phyloP scores from a whole-genome alignment of 2,888 invertebrate species.

The Pseudococcus longispinus region DNA sequence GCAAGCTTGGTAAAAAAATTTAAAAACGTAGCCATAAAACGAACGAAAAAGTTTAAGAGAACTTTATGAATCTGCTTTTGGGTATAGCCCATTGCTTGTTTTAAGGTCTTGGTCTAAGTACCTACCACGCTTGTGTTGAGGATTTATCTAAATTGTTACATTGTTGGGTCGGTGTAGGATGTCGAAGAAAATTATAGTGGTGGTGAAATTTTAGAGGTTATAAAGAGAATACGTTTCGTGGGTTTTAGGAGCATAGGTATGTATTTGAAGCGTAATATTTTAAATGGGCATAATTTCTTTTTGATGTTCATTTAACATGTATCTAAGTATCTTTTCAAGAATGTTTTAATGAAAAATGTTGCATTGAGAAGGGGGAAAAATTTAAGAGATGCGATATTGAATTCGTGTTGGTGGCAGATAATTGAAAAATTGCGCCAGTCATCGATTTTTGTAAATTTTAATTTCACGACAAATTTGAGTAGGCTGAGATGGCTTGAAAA shows the following conservation, averaged over 20 bases:
- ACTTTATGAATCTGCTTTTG: conserved; percentile 24
- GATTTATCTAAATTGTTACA: neutral
- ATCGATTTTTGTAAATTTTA: neutral
- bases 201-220: neutral
- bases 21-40: neutral
- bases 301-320: neutral
- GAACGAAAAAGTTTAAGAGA: conserved; percentile 16
- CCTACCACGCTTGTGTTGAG: neutral
- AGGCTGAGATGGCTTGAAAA: neutral
- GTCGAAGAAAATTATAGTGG: neutral
- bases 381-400: neutral
- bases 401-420: neutral
- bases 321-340: neutral
- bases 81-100: conserved; percentile 38
- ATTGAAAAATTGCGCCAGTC: neutral
- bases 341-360: neutral
- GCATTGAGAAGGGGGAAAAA: no score
- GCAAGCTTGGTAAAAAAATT: neutral
- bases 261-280: neutral
- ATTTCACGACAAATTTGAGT: neutral
- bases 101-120: neutral
- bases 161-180: neutral
- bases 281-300: neutral
- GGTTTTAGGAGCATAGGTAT: neutral
- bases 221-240: neutral